A percentile compares a stretch with the other conserved stretches of the same genome.
phyloP scores from a whole-genome alignment of 2,797 vertebrate genomes.

The Rhincodon typus region DNA sequence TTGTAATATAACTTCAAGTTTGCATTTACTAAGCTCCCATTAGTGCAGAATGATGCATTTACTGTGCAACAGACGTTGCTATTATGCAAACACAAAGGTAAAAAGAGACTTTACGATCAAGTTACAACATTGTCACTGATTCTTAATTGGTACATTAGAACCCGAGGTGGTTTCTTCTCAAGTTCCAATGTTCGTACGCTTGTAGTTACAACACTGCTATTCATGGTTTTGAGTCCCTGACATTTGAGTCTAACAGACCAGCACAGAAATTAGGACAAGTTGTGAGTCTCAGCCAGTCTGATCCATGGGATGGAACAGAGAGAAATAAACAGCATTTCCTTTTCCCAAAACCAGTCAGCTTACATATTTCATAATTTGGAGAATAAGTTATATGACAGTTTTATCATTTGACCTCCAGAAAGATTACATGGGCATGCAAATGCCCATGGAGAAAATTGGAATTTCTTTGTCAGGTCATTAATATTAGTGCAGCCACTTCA shows the following conservation, averaged over 20 bases:
- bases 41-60: too few species aligned
- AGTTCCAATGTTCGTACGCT: background rate
- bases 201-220: background rate
- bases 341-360: too few species aligned
- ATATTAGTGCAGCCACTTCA: constrained; percentile 45
- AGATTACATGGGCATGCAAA: constrained; percentile 55
- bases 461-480: constrained; percentile 45
- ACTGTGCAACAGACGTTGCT: background rate
- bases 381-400: background rate
- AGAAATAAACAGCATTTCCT: background rate
- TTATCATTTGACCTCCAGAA: constrained; percentile 48
- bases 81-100: background rate
- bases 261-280: background rate
- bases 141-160: background rate
- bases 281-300: background rate
- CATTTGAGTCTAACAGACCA: background rate
- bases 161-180: background rate
- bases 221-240: background rate
- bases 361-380: background rate
- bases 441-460: constrained; percentile 51
- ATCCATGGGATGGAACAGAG: background rate
- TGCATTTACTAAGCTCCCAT: too few species aligned
- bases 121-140: constrained; percentile 1
- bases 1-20: background rate
- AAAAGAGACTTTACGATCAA: background rate